Evolutionary conservation across 2,888 invertebrate species (phyloP), one percentile per base, ranked within the genome.

Genomic region (Invenusta paracnida): DNA sequence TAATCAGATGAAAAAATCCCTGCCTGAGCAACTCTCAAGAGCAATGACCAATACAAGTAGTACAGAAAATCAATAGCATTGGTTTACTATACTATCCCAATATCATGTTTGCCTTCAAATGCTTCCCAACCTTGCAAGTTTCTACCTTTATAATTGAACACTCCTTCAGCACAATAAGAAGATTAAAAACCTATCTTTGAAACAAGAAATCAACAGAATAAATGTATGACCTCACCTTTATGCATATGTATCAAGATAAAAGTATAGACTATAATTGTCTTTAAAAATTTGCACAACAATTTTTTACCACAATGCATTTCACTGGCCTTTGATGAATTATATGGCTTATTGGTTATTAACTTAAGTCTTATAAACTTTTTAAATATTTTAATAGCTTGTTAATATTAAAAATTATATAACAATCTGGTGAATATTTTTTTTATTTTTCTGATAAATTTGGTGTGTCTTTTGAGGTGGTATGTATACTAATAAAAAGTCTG

Each of bases 61-160:
- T 48, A 73, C 73, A 73, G 73, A 73, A 2, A 73, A 73, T 73
- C 73, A 73, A 73, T 73, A 73, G 73, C 73, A 73, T 73, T 73
- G 73, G 73, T 73, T 73, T 73, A 73, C 17, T 13, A 73, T 73
- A 73, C 17, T 73, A 73, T 73, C 73, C 73, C 73, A 73, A 73
- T 25, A 73, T 73, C 27, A 23, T 73, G 73, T 73, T 23, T 73
- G 73, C 73, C 73, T 73, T 73, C 73, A 73, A 73, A 73, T 48
- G 73, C 73, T 73, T 73, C 25, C 2, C 73, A 73, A 73, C 27
- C 73, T 73, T 73, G 73, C 73, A 5, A 73, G 73, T 73, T 73
- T 73, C 25, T 73, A 25, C 25, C 73, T 73, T 23, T 73, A 73
- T 23, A 73, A 23, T 73, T 13, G 73, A 73, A 73, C 25, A 73